A percentile compares a stretch with the other conserved stretches of the same genome.
These are phyloP conservation scores for Heliconius erato DNA, from an alignment of 2,888 invertebrate genomes.

Conservation along the genomic window DNA sequence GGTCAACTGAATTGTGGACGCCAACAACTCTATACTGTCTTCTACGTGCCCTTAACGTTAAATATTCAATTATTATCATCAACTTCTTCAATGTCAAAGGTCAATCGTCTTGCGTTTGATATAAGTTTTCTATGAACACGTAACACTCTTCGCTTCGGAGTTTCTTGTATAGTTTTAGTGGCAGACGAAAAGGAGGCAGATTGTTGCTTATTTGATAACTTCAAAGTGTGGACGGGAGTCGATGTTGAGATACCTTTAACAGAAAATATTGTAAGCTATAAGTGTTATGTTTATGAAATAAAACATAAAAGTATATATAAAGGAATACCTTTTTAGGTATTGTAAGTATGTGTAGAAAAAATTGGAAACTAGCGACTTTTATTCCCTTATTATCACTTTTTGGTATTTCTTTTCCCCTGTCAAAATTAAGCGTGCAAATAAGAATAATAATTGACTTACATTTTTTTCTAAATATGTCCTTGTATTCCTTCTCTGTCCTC, in stretches of 20 bases:
- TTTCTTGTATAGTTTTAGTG: slow-evolving; percentile 20
- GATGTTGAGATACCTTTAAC: neutral
- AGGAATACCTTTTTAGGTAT: too few species aligned
- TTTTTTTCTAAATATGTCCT: too few species aligned
- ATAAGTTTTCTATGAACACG: slow-evolving; percentile 25
- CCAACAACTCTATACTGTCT: neutral
- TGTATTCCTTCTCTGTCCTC: slow-evolving; percentile 9
- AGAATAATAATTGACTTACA: too few species aligned
- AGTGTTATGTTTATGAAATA: too few species aligned
- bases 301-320: too few species aligned
- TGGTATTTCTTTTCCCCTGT: too few species aligned
- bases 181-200: slow-evolving; percentile 15
- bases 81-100: slow-evolving; percentile 39
- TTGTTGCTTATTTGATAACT: slow-evolving; percentile 12
- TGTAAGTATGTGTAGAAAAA: too few species aligned
- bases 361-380: too few species aligned
- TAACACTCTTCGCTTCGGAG: slow-evolving; percentile 24
- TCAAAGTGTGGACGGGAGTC: neutral
- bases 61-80: neutral
- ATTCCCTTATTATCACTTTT: too few species aligned
- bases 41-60: neutral
- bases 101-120: slow-evolving; percentile 27
- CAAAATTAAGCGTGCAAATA: too few species aligned
- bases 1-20: too few species aligned
- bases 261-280: too few species aligned